A percentile compares a stretch with the other conserved stretches of the same genome.
These are phyloP conservation scores for Ornithoptera priamus DNA, from an alignment of 2,888 invertebrate species.

Conservation along the genomic window DNA sequence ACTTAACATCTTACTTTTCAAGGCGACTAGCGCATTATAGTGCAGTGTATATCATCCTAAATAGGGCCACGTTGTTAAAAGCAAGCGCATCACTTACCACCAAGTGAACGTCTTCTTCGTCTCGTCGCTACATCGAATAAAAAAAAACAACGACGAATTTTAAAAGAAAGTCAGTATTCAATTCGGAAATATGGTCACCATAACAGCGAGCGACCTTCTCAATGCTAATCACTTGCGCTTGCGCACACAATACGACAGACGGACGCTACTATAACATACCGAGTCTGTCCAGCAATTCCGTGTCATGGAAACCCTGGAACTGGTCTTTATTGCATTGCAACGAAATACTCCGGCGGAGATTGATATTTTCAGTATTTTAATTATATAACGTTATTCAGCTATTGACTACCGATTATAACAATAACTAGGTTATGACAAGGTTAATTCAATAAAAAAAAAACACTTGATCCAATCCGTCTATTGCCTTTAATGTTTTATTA, in stretches of 20 bases:
- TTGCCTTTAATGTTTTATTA: too few species aligned
- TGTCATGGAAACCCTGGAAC: slow-evolving; percentile 14
- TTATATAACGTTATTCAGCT: background rate
- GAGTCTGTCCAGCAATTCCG: slow-evolving; percentile 11
- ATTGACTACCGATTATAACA: background rate
- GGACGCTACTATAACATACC: slow-evolving; percentile 28
- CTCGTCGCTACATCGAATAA: background rate
- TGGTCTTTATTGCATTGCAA: slow-evolving; percentile 9
- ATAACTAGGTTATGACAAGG: too few species aligned
- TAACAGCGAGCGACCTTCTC: slow-evolving; percentile 59
- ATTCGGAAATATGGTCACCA: slow-evolving; percentile 32
- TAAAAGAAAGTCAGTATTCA: background rate
- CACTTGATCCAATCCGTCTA: background rate
- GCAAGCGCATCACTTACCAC: too few species aligned
- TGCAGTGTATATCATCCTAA: too few species aligned
- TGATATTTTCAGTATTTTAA: slow-evolving; percentile 4
- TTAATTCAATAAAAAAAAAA: background rate
- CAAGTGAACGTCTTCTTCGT: too few species aligned
- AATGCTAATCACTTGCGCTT: slow-evolving; percentile 57
- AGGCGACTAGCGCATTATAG: too few species aligned
- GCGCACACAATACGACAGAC: slow-evolving; percentile 33
- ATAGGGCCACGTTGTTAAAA: too few species aligned
- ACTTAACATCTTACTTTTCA: too few species aligned
- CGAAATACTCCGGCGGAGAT: slow-evolving; percentile 1
- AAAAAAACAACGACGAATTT: background rate